Conservation (phyloP, 2,797 vertebrate species). For the Sphenopsis melanotis region DNA sequence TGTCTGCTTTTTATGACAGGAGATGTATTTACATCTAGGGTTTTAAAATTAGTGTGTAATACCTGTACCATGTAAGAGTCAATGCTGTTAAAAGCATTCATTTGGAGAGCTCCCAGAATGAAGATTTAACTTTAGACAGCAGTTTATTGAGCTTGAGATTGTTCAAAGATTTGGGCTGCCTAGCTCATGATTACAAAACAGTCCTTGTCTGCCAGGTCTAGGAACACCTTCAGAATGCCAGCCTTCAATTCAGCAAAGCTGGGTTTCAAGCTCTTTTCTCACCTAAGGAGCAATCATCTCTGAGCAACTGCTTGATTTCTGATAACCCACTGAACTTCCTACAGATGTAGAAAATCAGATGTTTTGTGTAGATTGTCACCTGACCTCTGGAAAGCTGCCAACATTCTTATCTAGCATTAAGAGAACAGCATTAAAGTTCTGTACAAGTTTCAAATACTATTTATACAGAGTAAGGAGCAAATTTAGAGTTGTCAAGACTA, state of each 20-base stretch:
- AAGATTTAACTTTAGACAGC: neutral
- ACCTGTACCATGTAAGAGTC: neutral
- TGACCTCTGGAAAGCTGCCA: neutral
- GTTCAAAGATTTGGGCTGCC: neutral
- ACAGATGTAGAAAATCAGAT: neutral
- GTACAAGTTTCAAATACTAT: neutral
- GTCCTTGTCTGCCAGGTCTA: neutral
- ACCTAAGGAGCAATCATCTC: neutral
- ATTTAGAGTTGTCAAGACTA: neutral
- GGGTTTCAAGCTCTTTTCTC: neutral
- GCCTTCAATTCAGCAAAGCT: neutral
- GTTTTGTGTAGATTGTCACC: neutral
- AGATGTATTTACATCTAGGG: neutral
- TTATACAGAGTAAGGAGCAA: neutral
- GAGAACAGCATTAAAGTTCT: neutral
- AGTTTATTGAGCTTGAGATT: neutral
- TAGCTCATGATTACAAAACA: neutral
- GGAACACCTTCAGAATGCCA: neutral
- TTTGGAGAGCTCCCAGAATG: neutral
- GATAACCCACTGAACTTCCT: neutral
- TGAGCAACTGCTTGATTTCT: neutral
- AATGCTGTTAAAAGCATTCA: neutral
- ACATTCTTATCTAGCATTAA: neutral
- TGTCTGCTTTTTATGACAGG: neutral
- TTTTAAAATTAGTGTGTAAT: neutral